Evolutionary conservation across 1,140 invertebrate genomes (phyloP), one percentile per base, ranked within the genome.

Genomic region (Lethocerus indicus): DNA sequence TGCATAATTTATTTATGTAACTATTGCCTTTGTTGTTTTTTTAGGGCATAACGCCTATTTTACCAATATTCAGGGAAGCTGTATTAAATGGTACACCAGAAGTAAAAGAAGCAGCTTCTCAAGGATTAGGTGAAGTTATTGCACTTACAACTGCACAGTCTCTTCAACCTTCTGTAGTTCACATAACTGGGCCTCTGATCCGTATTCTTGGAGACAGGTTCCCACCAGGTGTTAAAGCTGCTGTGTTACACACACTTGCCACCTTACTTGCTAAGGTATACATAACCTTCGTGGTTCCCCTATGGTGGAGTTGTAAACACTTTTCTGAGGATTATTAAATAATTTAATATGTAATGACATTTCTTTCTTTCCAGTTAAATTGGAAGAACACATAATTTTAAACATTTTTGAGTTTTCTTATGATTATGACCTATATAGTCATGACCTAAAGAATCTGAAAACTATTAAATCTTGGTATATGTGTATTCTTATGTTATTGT

Each of bases 171-270:
- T 94, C 90, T 41, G 91, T 98, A 1, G 83, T 98, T 27, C 85
- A 93, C 59, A 93, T 98, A 54, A 97, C 94, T 21, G 95, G 95
- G 7, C 94, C 95, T 0, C 71, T 98, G 14, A 98, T 98, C 67
- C 75, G 95, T 58, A 95, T 98, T 61, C 74, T 99, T 13, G 93
- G 94, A 21, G 95, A 98, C 67, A 73, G 94, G 40, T 42, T 97
- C 94, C 63, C 85, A 81, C 53, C 79, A 60, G 87, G 80, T 58
- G 87, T 98, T 0, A 98, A 98, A 69, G 87, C 90, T 0, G 91
- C 94, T 24, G 89, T 98, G 12, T 68, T 98, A 4, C 91, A 97
- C 62, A 94, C 91, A 0, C 69, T 99, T 18, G 87, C 88, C 1
- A 74, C 89, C 44, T 70, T 98, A 18, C 68, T 98, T n/a, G 76